Conservation (phyloP, 2,888 invertebrate species). For the Drosophila subsilvestris region DNA sequence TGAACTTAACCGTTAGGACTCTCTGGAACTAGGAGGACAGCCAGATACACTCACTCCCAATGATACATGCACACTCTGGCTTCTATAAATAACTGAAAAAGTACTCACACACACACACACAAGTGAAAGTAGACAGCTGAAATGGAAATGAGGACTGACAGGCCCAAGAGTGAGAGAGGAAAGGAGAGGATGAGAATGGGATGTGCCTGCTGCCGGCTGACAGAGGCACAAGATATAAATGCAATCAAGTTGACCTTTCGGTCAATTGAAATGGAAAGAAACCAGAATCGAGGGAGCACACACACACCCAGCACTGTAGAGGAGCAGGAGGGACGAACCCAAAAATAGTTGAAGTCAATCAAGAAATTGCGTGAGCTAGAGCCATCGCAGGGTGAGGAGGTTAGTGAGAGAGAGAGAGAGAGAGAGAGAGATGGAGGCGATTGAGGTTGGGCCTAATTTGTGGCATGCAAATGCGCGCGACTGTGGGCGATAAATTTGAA, state of each 20-base stretch:
- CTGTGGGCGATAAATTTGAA: constrained; percentile 16
- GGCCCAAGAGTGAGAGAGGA: constrained; percentile 7
- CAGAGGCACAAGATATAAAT: constrained; percentile 38
- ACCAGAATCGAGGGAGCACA: constrained; percentile 11
- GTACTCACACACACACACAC: constrained; percentile 2
- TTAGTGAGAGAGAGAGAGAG: background rate
- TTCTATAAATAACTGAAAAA: constrained; percentile 32
- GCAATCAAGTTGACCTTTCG: constrained; percentile 73
- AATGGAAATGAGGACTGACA: constrained; percentile 20
- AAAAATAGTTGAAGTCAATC: constrained; percentile 43
- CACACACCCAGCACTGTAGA: constrained; percentile 2
- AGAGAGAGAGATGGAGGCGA: background rate
- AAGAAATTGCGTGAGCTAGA: constrained; percentile 29
- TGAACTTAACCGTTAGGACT: constrained; percentile 35
- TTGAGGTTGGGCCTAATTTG: constrained; percentile 28
- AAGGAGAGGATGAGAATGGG: background rate
- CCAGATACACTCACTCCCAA: background rate
- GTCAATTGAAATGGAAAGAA: constrained; percentile 58
- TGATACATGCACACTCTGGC: constrained; percentile 7
- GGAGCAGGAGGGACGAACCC: constrained; percentile 4
- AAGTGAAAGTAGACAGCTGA: constrained; percentile 40
- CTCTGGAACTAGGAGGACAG: background rate
- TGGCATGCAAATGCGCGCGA: constrained; percentile 55
- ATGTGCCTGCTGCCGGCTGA: constrained; percentile 4
- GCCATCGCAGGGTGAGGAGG: background rate